These are phyloP conservation scores for Chascanopsetta lugubris DNA, from an alignment of 2,113 vertebrate genomes.

Conservation along the genomic window DNA sequence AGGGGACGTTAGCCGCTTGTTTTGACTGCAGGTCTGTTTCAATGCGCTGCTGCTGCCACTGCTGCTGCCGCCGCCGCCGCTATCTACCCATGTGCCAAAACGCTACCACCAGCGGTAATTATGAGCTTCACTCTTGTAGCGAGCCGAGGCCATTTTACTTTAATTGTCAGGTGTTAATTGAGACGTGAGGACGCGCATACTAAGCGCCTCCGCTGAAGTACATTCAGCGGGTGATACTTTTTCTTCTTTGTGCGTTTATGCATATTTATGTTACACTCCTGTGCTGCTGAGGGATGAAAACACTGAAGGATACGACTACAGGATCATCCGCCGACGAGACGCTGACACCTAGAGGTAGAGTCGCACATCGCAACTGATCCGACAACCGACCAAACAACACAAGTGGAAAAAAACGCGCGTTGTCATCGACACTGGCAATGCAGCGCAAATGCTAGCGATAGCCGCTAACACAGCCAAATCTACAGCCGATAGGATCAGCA, in stretches of 20 bases:
- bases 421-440: too few species aligned
- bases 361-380: too few species aligned
- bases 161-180: not conserved
- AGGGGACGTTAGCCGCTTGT: conserved; percentile 12
- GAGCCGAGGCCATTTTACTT: conserved; percentile 2
- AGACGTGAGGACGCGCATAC: not conserved
- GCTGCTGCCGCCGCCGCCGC: too few species aligned
- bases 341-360: too few species aligned
- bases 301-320: too few species aligned
- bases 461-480: too few species aligned
- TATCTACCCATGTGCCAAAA: not conserved
- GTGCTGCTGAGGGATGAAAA: too few species aligned
- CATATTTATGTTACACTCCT: not conserved
- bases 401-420: too few species aligned
- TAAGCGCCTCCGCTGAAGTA: not conserved
- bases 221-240: not conserved
- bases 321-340: too few species aligned
- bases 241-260: not conserved
- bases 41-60: not conserved
- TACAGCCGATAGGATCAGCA: too few species aligned
- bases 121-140: conserved; percentile 1
- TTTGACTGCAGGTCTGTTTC: not conserved
- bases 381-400: too few species aligned
- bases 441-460: too few species aligned
- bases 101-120: not conserved